Evolutionary conservation across 2,888 invertebrate species (phyloP).

Genomic region (Vandiemenella viatica): DNA sequence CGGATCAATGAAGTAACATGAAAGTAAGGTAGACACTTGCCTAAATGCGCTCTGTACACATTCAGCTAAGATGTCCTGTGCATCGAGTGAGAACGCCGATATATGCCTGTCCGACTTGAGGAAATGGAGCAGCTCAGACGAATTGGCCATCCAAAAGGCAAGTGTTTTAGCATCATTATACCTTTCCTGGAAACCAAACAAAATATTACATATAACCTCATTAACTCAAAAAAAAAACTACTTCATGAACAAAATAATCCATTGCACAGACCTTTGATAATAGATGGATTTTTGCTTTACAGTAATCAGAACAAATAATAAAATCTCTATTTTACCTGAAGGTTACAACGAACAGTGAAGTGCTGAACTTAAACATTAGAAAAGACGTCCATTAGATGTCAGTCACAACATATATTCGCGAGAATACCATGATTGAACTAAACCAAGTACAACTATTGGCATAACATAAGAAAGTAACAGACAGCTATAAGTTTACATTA

Average conservation of each 20-base stretch:
- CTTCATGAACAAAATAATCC: neutral
- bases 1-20: no score
- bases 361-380: no score
- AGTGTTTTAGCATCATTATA: conserved; percentile 73
- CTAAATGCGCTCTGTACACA: conserved; percentile 85
- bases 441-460: no score
- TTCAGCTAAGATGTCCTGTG: conserved; percentile 85
- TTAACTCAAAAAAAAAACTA: neutral
- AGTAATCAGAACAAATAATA: no score
- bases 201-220: neutral
- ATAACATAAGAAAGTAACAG: no score
- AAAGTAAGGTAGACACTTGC: no score
- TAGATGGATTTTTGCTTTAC: conserved; percentile 10
- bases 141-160: conserved; percentile 95
- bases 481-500: no score
- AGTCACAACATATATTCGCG: no score
- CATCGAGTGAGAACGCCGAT: conserved; percentile 78
- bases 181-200: conserved; percentile 43
- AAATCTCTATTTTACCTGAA: no score
- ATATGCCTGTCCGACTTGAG: conserved; percentile 90
- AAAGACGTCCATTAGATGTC: no score
- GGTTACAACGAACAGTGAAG: no score
- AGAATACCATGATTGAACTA: no score
- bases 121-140: conserved; percentile 90
- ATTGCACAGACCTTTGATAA: neutral